Conservation (phyloP, 2,797 vertebrate species). For the Thripadectes ignobilis region DNA sequence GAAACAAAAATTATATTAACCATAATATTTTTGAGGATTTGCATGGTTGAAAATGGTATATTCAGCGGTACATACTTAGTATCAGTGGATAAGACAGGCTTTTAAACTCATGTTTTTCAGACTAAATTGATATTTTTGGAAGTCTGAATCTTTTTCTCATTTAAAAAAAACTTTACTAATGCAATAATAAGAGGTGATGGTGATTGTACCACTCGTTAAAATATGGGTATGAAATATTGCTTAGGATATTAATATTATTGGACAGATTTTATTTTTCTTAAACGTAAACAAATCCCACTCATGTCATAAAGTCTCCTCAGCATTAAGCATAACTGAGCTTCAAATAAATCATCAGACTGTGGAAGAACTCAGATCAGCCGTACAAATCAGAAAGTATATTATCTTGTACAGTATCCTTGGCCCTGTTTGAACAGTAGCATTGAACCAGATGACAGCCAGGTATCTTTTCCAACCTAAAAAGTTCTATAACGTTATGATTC, state of each 20-base stretch:
- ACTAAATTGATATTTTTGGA: background rate
- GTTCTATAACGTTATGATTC: background rate
- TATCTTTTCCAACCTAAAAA: background rate
- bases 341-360: background rate
- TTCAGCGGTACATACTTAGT: background rate
- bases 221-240: background rate
- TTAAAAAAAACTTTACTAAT: background rate
- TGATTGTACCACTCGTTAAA: background rate
- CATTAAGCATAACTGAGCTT: background rate
- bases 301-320: background rate
- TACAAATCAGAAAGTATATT: background rate
- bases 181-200: background rate
- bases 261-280: background rate
- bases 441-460: background rate
- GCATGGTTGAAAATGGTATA: background rate
- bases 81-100: background rate
- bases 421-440: background rate
- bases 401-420: background rate
- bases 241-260: background rate
- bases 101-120: background rate
- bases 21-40: background rate
- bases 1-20: conserved; percentile 2
- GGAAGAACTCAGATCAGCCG: background rate
- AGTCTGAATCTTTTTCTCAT: background rate
- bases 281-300: background rate